These are phyloP conservation scores for Pholis gunnellus DNA, from an alignment of 2,113 vertebrate genomes.

Conservation along the genomic window DNA sequence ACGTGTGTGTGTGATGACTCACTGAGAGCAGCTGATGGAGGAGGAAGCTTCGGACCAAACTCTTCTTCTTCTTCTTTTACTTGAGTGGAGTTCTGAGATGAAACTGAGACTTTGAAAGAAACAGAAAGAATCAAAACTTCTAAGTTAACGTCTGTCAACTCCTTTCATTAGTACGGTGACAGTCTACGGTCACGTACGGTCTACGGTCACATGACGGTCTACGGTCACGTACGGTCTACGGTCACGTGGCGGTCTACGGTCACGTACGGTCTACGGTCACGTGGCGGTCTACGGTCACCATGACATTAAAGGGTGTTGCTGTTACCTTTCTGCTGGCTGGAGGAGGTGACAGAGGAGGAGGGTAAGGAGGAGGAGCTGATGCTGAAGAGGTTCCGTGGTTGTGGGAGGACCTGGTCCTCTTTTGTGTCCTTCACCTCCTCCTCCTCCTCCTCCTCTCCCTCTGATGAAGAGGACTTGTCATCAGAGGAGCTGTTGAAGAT, in stretches of 20 bases:
- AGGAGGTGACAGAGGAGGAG: background rate
- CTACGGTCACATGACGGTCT: too few relatives aligned
- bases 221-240: too few relatives aligned
- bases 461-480: conserved; percentile 92
- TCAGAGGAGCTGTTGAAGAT: conserved; percentile 95
- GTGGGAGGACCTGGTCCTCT: conserved; percentile 1
- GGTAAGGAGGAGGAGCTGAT: background rate
- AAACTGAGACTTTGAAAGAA: background rate
- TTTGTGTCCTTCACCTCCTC: conserved; percentile 32
- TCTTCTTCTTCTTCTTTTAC: conserved; percentile 79
- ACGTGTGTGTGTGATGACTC: conserved; percentile 20
- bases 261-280: too few relatives aligned
- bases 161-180: too few relatives aligned
- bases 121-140: background rate
- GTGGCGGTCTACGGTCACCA: too few relatives aligned
- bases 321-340: conserved; percentile 49
- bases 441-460: conserved; percentile 81
- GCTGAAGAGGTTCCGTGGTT: conserved; percentile 51
- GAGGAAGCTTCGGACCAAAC: conserved; percentile 95
- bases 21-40: conserved; percentile 71
- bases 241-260: too few relatives aligned
- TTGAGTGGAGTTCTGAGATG: conserved; percentile 23
- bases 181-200: too few relatives aligned
- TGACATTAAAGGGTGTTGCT: background rate
- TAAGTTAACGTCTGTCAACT: too few relatives aligned